Evolutionary conservation across 2,797 vertebrate species (phyloP).

Genomic region (Pseudochirops cupreus): DNA sequence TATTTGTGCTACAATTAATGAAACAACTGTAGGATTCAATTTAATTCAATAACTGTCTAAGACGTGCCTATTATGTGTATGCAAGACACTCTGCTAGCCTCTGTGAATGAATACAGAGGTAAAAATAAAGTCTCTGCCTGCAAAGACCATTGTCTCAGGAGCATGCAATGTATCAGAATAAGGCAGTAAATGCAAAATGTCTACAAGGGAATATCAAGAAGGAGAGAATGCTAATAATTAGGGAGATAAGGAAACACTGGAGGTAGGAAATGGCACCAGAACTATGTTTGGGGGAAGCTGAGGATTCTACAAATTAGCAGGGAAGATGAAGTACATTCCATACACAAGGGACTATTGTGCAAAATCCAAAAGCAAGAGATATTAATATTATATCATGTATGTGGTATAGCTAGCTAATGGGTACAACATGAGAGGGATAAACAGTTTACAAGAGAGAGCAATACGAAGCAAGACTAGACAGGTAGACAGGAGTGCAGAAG

Average conservation of each 20-base stretch:
- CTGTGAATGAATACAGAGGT: background rate
- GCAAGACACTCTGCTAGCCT: background rate
- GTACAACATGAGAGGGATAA: background rate
- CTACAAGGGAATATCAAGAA: background rate
- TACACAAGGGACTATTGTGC: background rate
- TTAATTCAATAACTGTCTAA: background rate
- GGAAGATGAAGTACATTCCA: background rate
- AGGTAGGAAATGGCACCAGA: background rate
- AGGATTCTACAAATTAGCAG: background rate
- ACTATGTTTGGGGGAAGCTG: background rate
- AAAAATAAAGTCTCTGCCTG: background rate
- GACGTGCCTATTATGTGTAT: background rate
- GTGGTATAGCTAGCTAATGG: background rate
- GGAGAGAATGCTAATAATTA: background rate
- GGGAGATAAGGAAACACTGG: background rate
- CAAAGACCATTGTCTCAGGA: background rate
- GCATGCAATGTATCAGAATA: background rate
- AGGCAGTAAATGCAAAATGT: background rate
- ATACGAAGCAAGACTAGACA: background rate
- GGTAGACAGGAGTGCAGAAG: background rate
- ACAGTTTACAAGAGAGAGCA: background rate
- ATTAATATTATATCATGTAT: background rate
- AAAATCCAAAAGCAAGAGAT: background rate
- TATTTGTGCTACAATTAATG: background rate
- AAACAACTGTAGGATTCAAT: background rate